phyloP scores from a whole-genome alignment of 2,113 vertebrate species.

The Caloenas nicobarica region DNA sequence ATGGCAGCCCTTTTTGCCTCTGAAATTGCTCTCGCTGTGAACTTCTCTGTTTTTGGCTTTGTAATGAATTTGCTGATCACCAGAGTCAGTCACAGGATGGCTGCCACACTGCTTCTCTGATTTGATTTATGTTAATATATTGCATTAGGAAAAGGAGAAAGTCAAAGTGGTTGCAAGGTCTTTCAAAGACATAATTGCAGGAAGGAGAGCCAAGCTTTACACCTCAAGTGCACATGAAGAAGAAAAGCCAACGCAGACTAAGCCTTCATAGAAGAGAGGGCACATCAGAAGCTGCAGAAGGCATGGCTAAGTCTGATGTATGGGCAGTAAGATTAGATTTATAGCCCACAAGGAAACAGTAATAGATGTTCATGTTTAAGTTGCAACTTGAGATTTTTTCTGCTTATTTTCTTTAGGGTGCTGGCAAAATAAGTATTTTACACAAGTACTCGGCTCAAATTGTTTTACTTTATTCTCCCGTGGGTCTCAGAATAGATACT shows the following conservation, averaged over 20 bases:
- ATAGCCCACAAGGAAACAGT: background rate
- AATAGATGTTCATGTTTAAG: slow-evolving; percentile 9
- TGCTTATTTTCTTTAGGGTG: slow-evolving; percentile 42
- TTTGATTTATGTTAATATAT: background rate
- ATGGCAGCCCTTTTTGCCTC: background rate
- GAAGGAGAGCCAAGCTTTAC: background rate
- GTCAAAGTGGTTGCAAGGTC: background rate
- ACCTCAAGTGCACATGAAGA: background rate
- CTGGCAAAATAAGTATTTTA: slow-evolving; percentile 44
- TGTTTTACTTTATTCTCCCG: slow-evolving; percentile 4
- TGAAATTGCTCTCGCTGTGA: background rate
- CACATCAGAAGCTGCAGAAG: background rate
- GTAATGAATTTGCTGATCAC: background rate
- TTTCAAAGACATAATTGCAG: background rate
- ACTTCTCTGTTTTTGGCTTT: background rate
- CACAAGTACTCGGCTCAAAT: slow-evolving; percentile 20
- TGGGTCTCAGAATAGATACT: background rate
- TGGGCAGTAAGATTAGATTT: slow-evolving; percentile 4
- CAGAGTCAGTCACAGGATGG: background rate
- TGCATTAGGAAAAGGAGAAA: background rate
- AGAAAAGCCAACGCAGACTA: background rate
- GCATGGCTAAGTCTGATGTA: background rate
- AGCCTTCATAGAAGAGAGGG: background rate
- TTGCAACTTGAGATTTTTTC: slow-evolving; percentile 51
- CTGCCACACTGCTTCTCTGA: background rate